These are phyloP conservation scores for Aurelia sp. DNA, from an alignment of 30 jellyfish, hydroid and myxozoan genomes.

Conservation along the genomic window DNA sequence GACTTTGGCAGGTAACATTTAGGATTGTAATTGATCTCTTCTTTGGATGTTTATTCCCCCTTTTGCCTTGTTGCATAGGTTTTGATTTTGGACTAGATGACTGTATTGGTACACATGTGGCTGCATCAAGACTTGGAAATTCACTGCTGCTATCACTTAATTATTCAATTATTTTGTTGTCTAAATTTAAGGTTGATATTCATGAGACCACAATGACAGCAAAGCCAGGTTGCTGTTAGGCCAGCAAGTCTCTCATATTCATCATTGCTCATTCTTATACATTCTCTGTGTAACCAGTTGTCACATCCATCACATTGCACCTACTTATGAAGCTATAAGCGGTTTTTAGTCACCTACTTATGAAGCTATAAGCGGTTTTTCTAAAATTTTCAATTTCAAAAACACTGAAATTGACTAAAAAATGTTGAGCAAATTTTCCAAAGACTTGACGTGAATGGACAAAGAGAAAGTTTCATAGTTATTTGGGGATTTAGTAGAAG, in stretches of 20 bases:
- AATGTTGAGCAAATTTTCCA: too few species aligned
- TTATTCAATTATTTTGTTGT: too few species aligned
- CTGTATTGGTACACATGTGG: slow-evolving; percentile 46
- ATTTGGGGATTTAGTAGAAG: too few species aligned
- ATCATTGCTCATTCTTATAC: slow-evolving; percentile 47
- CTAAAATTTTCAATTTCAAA: too few species aligned
- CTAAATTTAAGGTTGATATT: slow-evolving; percentile 5
- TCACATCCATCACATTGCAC: slow-evolving; percentile 49
- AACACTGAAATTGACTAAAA: too few species aligned
- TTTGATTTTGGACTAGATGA: slow-evolving; percentile 46
- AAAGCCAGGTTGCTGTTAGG: slow-evolving; percentile 48
- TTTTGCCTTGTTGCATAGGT: slow-evolving; percentile 23
- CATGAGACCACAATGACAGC: slow-evolving; percentile 39
- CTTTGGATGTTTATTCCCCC: slow-evolving; percentile 2
- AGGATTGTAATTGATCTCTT: slow-evolving; percentile 20
- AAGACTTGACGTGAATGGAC: too few species aligned
- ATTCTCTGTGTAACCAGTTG: slow-evolving; percentile 40
- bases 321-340: too few species aligned
- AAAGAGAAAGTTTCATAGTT: too few species aligned
- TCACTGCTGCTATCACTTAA: slow-evolving; percentile 45
- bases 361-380: too few species aligned
- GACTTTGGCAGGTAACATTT: slow-evolving; percentile 38
- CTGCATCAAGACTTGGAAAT: slow-evolving; percentile 51
- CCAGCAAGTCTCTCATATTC: slow-evolving; percentile 50
- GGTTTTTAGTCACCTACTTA: too few species aligned